Percentiles rank a stretch among this genome's conserved stretches.
phyloP scores from a whole-genome alignment of 2,797 vertebrate genomes.

The Tragelaphus eurycerus region DNA sequence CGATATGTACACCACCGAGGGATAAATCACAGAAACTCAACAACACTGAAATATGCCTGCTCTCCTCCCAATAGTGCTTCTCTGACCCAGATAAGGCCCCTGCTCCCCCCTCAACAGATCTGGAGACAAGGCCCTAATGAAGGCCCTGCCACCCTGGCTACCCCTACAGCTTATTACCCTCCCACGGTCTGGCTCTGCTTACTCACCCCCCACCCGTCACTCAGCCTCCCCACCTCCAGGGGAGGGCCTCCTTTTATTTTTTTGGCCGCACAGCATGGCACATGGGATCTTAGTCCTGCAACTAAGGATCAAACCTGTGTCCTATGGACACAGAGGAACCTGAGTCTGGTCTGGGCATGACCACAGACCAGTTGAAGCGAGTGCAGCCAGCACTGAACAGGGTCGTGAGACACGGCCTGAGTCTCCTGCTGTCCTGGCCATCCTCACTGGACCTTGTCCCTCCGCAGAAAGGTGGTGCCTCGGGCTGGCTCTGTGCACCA shows the following conservation, averaged over 20 bases:
- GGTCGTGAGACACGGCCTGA: background rate
- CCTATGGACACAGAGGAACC: background rate
- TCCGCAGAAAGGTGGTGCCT: background rate
- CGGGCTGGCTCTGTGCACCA: background rate
- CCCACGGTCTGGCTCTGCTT: conserved; percentile 47
- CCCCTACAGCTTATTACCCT: conserved; percentile 43
- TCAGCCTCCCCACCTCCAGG: background rate
- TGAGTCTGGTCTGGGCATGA: background rate
- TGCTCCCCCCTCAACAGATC: background rate
- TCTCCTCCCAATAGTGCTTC: background rate
- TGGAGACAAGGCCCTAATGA: conserved; percentile 69
- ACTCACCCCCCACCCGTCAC: background rate
- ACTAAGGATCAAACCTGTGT: background rate
- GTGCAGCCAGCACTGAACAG: background rate
- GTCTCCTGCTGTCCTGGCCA: background rate
- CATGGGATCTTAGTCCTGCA: background rate
- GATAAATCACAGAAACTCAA: background rate
- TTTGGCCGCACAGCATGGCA: background rate
- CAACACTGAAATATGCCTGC: background rate
- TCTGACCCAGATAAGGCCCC: background rate
- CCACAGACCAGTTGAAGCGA: background rate
- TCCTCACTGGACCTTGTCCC: background rate
- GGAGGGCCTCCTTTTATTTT: background rate
- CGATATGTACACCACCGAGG: background rate
- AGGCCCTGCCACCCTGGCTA: background rate